Base-by-base conservation (phyloP, 2,888 invertebrate species). In the Lasioglossum pauxillum region DNA sequence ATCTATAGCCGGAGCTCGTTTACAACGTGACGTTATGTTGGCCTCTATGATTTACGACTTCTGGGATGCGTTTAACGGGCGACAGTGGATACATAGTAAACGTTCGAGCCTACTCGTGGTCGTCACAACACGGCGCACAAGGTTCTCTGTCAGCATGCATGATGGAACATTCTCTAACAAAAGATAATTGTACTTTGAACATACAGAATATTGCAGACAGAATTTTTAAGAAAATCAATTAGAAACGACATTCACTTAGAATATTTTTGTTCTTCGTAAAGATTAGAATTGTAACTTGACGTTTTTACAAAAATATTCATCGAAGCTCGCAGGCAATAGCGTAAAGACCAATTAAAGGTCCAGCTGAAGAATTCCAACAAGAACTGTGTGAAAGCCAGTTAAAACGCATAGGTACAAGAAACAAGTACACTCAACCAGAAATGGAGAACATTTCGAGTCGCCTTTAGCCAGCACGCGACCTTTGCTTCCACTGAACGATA, bases 1-100 rank as follows among this genome's bases (percentile, higher is more conserved):
- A 92, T 93, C 92, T 93, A 92, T 89, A 90, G 89, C 86, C 86
- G 86, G 81, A 89, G 76, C 91, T 91, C 91, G 90, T 93, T 93
- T 92, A 92, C 89, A 88, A 83, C 88, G 85, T 91, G 89, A 67
- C 86, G 87, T 91, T 91, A 87, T 71, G 89, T 84, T 86, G 78
- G 31, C 46, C n/a, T 23, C 83, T 64, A 72, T 91, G 91, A 91
- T 91, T 91, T 91, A 91, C 80, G 79, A 73, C 82, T 74, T 23
- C 77, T 73, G 38, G 67, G 83, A 73, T 83, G 80, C 73, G 41
- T 83, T 85, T 83, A 84, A 84, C 77, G 77, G 81, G 67, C 82
- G 78, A 73, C 72, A 49, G 49, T 57, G 79, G 69, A 73, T 80
- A 57, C 83, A 83, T 31, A 72, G 83, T 86, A 64, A 80, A 60